A percentile compares a stretch with the other conserved stretches of the same genome.
phyloP scores from a whole-genome alignment of 2,797 vertebrate genomes.

The Semotilus atromaculatus region DNA sequence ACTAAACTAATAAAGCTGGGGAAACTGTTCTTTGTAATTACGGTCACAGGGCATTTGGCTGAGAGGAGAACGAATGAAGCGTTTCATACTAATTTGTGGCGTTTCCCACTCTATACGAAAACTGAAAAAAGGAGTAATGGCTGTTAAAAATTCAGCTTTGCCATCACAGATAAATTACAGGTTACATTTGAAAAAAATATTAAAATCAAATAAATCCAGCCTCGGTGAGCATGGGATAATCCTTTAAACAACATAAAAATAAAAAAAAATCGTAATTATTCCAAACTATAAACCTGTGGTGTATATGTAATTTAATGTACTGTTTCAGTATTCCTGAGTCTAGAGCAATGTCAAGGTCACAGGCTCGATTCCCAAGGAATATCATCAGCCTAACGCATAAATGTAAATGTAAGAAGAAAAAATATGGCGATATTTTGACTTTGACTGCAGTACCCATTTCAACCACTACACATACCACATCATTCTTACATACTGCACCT shows the following conservation, averaged over 20 bases:
- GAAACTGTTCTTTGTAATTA: constrained; percentile 39
- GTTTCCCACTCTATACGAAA: no score
- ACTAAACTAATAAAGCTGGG: constrained; percentile 40
- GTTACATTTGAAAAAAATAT: background rate
- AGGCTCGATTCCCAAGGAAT: background rate
- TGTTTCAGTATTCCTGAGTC: background rate
- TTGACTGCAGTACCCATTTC: no score
- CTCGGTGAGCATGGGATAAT: no score
- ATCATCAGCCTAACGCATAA: background rate
- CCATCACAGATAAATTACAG: background rate
- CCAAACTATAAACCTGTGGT: no score
- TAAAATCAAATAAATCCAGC: no score
- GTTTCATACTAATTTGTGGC: no score
- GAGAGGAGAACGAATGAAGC: constrained; percentile 20
- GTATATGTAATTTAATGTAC: background rate
- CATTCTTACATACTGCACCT: no score
- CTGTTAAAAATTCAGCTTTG: background rate
- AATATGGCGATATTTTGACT: no score
- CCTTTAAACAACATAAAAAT: no score
- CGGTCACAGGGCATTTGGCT: constrained; percentile 1
- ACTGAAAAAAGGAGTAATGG: background rate
- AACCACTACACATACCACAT: no score
- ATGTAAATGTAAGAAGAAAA: background rate
- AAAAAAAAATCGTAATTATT: no score
- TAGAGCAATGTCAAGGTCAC: background rate